Percentiles rank a stretch among this genome's conserved stretches.
phyloP scores from a whole-genome alignment of 2,113 vertebrate genomes.

The Chunga burmeisteri region DNA sequence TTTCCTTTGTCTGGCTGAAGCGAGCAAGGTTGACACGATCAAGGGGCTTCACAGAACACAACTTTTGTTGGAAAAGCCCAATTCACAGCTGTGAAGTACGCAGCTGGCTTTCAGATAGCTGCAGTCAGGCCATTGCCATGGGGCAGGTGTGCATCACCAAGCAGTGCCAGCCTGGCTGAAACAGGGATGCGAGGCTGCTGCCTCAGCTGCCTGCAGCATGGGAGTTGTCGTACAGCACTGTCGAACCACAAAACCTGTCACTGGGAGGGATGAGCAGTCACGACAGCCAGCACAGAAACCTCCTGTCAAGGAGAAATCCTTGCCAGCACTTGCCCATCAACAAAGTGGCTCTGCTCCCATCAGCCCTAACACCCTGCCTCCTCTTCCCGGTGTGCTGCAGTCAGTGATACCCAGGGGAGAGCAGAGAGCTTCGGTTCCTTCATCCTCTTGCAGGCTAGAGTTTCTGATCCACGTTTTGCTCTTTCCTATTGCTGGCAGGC shows the following conservation, averaged over 20 bases:
- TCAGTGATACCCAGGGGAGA: neutral
- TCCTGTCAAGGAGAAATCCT: neutral
- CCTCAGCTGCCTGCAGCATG: neutral
- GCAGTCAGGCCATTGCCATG: neutral
- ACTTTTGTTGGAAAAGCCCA: neutral
- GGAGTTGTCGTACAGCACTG: neutral
- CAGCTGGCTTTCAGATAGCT: neutral
- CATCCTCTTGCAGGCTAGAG: neutral
- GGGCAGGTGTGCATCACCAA: neutral
- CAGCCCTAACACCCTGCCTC: neutral
- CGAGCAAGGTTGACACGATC: neutral
- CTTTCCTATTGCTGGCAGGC: neutral
- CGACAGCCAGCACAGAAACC: neutral
- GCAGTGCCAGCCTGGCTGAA: neutral
- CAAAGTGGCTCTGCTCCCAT: neutral
- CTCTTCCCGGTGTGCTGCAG: rapidly evolving
- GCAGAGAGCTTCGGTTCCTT: neutral
- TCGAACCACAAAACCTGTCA: neutral
- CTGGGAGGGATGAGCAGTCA: neutral
- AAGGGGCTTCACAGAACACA: neutral
- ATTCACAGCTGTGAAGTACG: neutral
- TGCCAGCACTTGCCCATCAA: neutral
- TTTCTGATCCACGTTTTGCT: neutral
- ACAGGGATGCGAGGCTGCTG: neutral
- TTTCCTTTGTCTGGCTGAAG: neutral